Base-by-base conservation (phyloP, 2,888 invertebrate genomes). In the Pammene aurita region DNA sequence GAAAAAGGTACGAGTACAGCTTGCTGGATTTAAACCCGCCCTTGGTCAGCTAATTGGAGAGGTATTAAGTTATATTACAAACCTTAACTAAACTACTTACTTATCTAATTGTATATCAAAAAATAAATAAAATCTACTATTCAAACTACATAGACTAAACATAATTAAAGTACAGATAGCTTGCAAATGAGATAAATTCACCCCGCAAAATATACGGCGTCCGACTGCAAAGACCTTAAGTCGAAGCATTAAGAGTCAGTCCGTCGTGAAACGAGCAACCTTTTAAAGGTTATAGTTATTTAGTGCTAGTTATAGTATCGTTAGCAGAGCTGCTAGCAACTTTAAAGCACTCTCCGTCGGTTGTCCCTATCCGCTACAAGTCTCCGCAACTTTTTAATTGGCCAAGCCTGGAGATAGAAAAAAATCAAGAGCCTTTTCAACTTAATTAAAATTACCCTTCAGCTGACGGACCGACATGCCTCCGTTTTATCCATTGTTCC, bases 321-420 rank as follows among this genome's bases (percentile, higher is more conserved):
- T 76, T 81, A 81, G 80, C 74, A 65, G 77, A 82, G 79, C 80
- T 80, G 77, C 75, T 72, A 74, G 77, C 78, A 81, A 85, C 75
- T 84, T 81, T 74, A 80, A 67, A 86, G 86, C 74, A 79, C 85
- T 79, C 84, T 87, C 75, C 72, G 76, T 75, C 77, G 78, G 83
- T 85, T 87, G 88, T 86, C 84, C 86, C 83, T 82, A 80, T 79
- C 79, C 82, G 79, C 80, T 78, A 83, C 82, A 82, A 85, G 82
- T 79, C 84, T 79, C 84, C 75, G 81, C 81, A 88, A 89, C 87
- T 88, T 90, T 89, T 89, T 89, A 89, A 89, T 88, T 90, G 89
- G 88, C 89, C 81, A 79, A 80, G 80, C 80, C 82, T 82, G 84
- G 83, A 82, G 84, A 88, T 86, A 86, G 85, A 85, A 88, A 88